A percentile compares a stretch with the other conserved stretches of the same genome.
phyloP scores from a whole-genome alignment of 2,888 invertebrate genomes.

The Eupeodes latifasciatus region DNA sequence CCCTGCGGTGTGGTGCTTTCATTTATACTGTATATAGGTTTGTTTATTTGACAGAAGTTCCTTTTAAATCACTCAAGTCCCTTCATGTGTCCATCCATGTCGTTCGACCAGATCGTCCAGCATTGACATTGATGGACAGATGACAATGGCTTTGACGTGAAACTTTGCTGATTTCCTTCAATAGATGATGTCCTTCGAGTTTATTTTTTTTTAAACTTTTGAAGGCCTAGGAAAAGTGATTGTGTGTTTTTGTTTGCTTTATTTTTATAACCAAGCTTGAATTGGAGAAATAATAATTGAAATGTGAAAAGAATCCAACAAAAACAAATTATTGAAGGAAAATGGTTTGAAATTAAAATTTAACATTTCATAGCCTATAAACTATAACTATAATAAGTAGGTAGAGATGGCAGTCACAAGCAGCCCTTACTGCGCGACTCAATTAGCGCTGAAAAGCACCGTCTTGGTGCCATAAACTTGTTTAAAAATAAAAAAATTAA shows the following conservation, averaged over 20 bases:
- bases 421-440: no score
- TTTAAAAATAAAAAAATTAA: no score
- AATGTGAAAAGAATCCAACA: background rate
- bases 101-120: slow-evolving; percentile 66
- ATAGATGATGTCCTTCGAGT: slow-evolving; percentile 41
- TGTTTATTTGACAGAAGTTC: slow-evolving; percentile 75
- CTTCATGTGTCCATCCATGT: slow-evolving; percentile 73
- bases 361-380: no score
- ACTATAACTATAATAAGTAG: no score
- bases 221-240: slow-evolving; percentile 11
- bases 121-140: slow-evolving; percentile 73
- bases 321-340: no score
- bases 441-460: no score
- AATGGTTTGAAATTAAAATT: no score
- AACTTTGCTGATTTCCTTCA: slow-evolving; percentile 59
- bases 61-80: slow-evolving; percentile 77
- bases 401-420: no score
- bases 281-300: slow-evolving; percentile 17
- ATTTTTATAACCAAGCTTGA: background rate
- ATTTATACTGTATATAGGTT: slow-evolving; percentile 51
- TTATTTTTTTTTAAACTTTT: background rate
- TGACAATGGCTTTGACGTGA: slow-evolving; percentile 71
- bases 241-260: background rate
- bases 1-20: slow-evolving; percentile 61
- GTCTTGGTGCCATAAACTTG: no score